A percentile compares a stretch with the other conserved stretches of the same genome.
Conservation (phyloP, 2,797 vertebrate species). For the Pagetopsis macropterus region DNA sequence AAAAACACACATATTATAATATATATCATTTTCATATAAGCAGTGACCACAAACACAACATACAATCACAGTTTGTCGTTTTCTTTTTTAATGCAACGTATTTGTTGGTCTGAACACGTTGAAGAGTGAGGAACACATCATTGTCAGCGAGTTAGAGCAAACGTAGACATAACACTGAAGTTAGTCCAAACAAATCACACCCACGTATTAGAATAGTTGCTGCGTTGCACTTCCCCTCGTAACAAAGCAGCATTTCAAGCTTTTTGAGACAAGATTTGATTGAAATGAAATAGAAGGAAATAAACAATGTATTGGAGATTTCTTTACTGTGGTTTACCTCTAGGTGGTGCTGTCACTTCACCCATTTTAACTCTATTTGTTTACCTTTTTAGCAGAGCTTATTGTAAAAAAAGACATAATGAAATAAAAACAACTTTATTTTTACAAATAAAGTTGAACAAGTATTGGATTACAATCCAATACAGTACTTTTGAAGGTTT, state of each 20-base stretch:
- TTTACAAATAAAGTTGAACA: not conserved
- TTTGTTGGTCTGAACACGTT: not conserved
- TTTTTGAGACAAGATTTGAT: not conserved
- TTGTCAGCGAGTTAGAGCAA: not conserved
- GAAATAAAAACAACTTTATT: slow-evolving; percentile 52
- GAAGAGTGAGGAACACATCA: not conserved
- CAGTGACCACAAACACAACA: not conserved
- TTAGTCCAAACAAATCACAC: not conserved
- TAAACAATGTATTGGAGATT: not conserved
- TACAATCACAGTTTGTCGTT: not conserved
- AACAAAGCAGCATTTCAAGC: not conserved
- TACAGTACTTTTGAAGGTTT: not conserved
- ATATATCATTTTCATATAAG: too few species aligned
- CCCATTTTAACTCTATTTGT: not conserved
- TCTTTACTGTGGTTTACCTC: slow-evolving; percentile 16
- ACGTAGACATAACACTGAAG: not conserved
- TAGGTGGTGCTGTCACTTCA: slow-evolving; percentile 25
- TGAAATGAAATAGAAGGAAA: not conserved
- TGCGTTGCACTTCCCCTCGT: too few species aligned
- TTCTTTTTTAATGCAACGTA: not conserved
- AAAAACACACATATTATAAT: not conserved
- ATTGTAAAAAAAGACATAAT: not conserved
- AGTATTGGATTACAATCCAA: slow-evolving; percentile 12
- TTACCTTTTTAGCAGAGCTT: not conserved
- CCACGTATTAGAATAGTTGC: not conserved